Evolutionary conservation across 2,888 invertebrate genomes (phyloP).

Genomic region (Vesta saturnalis): DNA sequence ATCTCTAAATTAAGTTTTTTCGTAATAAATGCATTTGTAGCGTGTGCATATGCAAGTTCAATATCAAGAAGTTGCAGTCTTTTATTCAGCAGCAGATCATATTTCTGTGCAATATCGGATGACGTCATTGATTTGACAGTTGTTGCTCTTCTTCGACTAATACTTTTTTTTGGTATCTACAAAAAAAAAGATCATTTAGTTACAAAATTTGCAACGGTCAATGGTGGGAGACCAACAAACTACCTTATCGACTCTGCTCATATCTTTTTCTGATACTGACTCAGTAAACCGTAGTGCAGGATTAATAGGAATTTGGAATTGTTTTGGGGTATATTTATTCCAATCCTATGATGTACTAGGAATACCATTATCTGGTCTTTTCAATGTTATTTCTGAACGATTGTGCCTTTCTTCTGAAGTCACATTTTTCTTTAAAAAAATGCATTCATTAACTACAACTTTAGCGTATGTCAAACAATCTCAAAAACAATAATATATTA

Average conservation of each 20-base stretch:
- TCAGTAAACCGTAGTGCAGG: neutral
- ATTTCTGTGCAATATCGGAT: neutral
- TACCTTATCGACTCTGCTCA: no score
- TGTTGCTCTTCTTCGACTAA: neutral
- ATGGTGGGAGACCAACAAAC: neutral
- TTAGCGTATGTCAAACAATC: no score
- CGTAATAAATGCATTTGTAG: neutral
- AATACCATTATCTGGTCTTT: neutral
- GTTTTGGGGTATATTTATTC: neutral
- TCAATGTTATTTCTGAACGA: neutral
- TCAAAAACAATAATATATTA: no score
- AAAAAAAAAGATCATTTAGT: neutral
- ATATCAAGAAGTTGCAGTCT: neutral
- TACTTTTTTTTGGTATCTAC: neutral
- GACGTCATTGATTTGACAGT: neutral
- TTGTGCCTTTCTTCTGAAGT: neutral
- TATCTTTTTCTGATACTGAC: neutral
- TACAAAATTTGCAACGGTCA: neutral
- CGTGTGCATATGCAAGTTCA: neutral
- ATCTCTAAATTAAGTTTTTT: neutral
- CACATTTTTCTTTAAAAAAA: slow-evolving; percentile 5
- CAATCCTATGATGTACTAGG: neutral
- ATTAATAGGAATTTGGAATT: neutral
- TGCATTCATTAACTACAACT: neutral
- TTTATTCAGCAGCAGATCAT: neutral